Evolutionary conservation across 2,888 invertebrate species (phyloP), one percentile per base, ranked within the genome.

Genomic region (Caenorhabditis virilis): DNA sequence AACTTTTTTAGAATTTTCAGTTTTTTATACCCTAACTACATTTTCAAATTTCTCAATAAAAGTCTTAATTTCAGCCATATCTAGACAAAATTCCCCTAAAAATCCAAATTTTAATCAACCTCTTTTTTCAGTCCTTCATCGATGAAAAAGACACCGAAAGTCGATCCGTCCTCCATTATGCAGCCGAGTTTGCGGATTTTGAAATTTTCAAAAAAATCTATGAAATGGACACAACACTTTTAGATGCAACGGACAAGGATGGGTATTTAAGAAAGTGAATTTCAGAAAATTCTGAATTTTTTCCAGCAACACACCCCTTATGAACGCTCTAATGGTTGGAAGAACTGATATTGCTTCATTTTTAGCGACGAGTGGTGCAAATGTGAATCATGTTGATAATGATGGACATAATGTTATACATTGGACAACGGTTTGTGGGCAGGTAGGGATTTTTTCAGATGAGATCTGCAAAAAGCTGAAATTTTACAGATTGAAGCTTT

Each of bases 361-460:
- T 62, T 87, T 97, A 56, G 86, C 95, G 51, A 90, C 91, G 39
- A 68, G 91, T 76, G 91, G 91, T 38, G 94, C 94, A 9, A 91
- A 94, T 82, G 89, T 95, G 70, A 90, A 91, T 84, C 90, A 91
- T 43, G 88, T 91, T 72, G 97, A 98, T 85, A 89, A 91, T 79
- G 95, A 97, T 84, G 90, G 91, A 62, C 97, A 97, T 84, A 92
- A 94, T 2, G 91, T 92, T 43, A 90, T 95, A 11, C 97, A 98
- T 85, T 98, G 97, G 97, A 95, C 97, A 18, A 93, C 95, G 72
- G 95, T 81, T 2, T 80, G 78, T 61, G 77, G 73, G 15, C 79
- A 77, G 65, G 67, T 74, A 33, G 5, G 30, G 26, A 30, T 33
- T 15, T 7, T 36, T 33, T 33, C 26, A 9, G 9, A 9, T 26